These are phyloP conservation scores for Sebastolobus altivelis DNA, from an alignment of 2,797 vertebrate genomes.

Conservation along the genomic window DNA sequence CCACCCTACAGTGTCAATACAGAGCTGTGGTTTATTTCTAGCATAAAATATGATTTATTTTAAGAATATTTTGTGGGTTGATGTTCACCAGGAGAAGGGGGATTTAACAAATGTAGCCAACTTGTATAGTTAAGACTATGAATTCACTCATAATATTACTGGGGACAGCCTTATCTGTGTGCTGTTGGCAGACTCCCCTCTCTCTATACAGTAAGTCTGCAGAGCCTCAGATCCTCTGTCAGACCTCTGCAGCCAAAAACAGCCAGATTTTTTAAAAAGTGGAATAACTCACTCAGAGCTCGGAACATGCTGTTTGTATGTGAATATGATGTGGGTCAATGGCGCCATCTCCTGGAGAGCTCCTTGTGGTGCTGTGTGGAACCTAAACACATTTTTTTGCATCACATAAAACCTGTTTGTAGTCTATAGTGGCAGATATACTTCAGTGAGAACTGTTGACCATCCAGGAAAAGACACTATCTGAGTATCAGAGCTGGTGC, in stretches of 20 bases:
- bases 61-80: rapidly evolving
- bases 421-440: neutral
- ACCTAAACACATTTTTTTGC: neutral
- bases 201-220: neutral
- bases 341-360: slow-evolving; percentile 63
- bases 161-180: neutral
- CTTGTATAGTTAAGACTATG: no score
- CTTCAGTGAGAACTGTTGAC: neutral
- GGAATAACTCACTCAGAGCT: neutral
- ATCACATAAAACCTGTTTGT: neutral
- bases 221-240: neutral
- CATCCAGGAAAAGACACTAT: neutral
- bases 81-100: neutral
- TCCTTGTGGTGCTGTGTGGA: rapidly evolving
- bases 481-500: neutral
- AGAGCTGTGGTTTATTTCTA: neutral
- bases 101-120: neutral
- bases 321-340: neutral
- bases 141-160: neutral
- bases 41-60: neutral
- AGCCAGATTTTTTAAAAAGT: neutral
- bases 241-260: slow-evolving; percentile 2
- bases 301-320: neutral
- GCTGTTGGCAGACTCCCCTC: neutral
- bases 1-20: slow-evolving; percentile 44